Evolutionary conservation across 2,888 invertebrate genomes (phyloP).

Genomic region (Fragum fragum): DNA sequence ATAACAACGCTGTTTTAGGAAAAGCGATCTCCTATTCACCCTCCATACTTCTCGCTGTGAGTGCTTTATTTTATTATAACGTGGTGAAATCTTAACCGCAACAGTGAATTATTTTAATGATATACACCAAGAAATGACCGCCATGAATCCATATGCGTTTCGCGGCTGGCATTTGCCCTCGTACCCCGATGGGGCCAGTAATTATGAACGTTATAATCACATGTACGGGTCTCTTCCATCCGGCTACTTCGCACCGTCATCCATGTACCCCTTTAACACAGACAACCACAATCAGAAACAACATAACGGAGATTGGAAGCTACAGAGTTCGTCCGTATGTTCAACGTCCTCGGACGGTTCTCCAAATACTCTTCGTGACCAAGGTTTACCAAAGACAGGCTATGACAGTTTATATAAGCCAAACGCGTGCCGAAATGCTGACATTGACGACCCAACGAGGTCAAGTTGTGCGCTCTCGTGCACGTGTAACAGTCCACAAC

Average conservation of each 20-base stretch:
- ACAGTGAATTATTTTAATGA: slow-evolving; percentile 20
- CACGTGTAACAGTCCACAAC: slow-evolving; percentile 76
- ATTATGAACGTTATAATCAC: slow-evolving; percentile 80
- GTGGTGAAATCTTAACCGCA: not conserved
- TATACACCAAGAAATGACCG: slow-evolving; percentile 60
- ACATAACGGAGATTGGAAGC: slow-evolving; percentile 79
- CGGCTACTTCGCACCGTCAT: slow-evolving; percentile 78
- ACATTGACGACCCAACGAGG: slow-evolving; percentile 75
- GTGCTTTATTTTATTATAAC: not conserved
- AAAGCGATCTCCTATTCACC: not conserved
- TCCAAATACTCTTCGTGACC: slow-evolving; percentile 65
- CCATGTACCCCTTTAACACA: slow-evolving; percentile 78
- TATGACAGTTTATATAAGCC: slow-evolving; percentile 81
- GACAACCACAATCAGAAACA: slow-evolving; percentile 79
- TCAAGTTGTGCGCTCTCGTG: slow-evolving; percentile 81
- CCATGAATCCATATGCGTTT: slow-evolving; percentile 82
- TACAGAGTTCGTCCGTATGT: slow-evolving; percentile 74
- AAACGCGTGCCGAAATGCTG: slow-evolving; percentile 67
- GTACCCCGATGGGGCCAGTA: slow-evolving; percentile 77
- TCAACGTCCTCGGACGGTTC: slow-evolving; percentile 72
- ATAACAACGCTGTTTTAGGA: not conserved
- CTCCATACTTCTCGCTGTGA: not conserved
- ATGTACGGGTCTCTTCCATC: slow-evolving; percentile 82
- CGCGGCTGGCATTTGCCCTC: slow-evolving; percentile 83
- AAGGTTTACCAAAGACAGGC: slow-evolving; percentile 70